Base-by-base conservation (phyloP, 2,113 vertebrate species). In the Isichthys henryi region DNA sequence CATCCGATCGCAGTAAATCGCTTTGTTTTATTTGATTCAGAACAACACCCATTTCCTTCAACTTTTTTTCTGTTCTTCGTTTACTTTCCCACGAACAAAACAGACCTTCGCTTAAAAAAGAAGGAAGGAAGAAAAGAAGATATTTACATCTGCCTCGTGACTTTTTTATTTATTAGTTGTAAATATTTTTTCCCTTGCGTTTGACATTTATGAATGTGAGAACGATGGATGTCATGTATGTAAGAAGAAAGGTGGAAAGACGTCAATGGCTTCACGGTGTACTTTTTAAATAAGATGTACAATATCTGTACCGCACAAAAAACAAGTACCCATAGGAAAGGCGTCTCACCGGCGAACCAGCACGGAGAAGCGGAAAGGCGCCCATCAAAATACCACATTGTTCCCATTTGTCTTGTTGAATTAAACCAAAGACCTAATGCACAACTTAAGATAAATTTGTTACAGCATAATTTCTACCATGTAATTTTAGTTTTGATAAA, bases 141-240 rank as follows among this genome's bases (percentile, higher is more conserved):
- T 92, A 92, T 89, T 88, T 88, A 11, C 23, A 90, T 88, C 74
- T 0, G 90, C 91, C 88, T 89, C 90, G 85, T 90, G 77, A 13
- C 4, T 90, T 90, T 62, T 88, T 91, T 89, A 95, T 95, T 95
- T 95, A 95, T 95, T 95, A 92, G 50, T 82, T 95, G 93, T 94
- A 93, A 86, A 94, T 94, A 91, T 94, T 93, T 94, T 94, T 94
- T 86, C 92, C 92, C 92, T 31, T 52, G 80, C 31, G 66, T 45
- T 70, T 39, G 66, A 88, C 91, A 91, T 93, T 92, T 90, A 91
- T 92, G 92, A 93, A 92, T 92, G 91, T 93, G 66, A 91, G 50
- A 53, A 53, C 89, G 50, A 50, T 89, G 92, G 91, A 91, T 91
- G 92, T 91, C 91, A 89, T 56, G 88, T 9, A 77, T 91, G 48